Percentiles rank a stretch among this genome's conserved stretches.
These are phyloP conservation scores for Gordius sp. DNA, from an alignment of 2,888 invertebrate species.

Conservation along the genomic window DNA sequence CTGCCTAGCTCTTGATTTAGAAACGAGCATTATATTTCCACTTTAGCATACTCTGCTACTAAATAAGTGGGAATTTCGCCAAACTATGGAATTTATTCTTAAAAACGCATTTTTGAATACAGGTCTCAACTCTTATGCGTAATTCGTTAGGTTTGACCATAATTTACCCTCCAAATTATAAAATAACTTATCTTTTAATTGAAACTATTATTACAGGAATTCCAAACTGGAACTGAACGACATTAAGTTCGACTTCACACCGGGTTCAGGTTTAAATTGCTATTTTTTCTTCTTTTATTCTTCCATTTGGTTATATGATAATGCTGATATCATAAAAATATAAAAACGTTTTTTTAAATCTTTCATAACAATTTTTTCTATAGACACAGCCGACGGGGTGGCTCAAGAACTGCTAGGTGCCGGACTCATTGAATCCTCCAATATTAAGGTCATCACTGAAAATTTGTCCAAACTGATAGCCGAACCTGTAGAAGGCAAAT, in stretches of 20 bases:
- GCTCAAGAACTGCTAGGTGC: conserved; percentile 76
- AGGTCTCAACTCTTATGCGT: too few relatives aligned
- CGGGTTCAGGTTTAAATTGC: conserved; percentile 22
- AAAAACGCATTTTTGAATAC: too few relatives aligned
- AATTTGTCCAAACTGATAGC: conserved; percentile 1
- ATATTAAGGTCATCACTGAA: conserved; percentile 34
- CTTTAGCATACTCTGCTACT: too few relatives aligned
- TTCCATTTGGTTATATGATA: background rate
- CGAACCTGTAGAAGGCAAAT: background rate
- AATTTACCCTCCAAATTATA: too few relatives aligned
- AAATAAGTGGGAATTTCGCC: too few relatives aligned
- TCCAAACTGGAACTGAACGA: conserved; percentile 68
- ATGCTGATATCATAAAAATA: background rate
- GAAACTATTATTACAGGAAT: conserved; percentile 33
- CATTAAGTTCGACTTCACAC: conserved; percentile 76
- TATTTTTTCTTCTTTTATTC: conserved; percentile 16
- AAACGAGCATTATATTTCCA: too few relatives aligned
- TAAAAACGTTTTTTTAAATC: background rate
- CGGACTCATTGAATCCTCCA: conserved; percentile 65
- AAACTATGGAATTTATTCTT: too few relatives aligned
- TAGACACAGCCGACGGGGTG: conserved; percentile 51
- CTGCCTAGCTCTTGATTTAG: too few relatives aligned
- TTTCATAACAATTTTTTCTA: conserved; percentile 19
- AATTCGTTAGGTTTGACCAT: too few relatives aligned
- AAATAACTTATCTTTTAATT: too few relatives aligned